Evolutionary conservation across 2,888 invertebrate genomes (phyloP), one percentile per base, ranked within the genome.

Genomic region (Phrixothrix hirtus): DNA sequence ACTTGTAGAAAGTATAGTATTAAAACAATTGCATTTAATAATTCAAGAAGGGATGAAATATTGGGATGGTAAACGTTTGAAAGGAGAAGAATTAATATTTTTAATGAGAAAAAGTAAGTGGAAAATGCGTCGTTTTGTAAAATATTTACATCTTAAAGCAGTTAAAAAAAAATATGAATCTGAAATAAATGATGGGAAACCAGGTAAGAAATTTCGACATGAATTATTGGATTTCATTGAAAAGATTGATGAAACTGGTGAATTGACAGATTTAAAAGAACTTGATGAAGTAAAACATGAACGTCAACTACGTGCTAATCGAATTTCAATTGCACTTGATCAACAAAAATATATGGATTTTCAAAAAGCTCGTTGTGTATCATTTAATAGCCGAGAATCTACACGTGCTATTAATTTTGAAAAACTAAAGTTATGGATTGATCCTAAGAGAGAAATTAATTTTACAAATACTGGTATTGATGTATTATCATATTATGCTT

Each of bases 401-500:
- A 65, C 65, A 11, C 66, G 66, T 42, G 43, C 59, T 9, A 57
- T 64, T 36, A 67, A 66, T 44, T 65, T 64, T 38, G 68, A 73
- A 13, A 84, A 83, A 66, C 75, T 87, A n/a, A 78, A 83, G 41
- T 71, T 76, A 21, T 87, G 87, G 81, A 70, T 87, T 0, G 84
- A 84, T 57, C 80, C 85, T 0, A 81, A 79, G 2, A 79, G 82
- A 26, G 85, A 87, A 57, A 70, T 85, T 12, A 82, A 79, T 31
- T 79, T 89, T 37, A 77, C 82, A 0, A 75, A 78, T 11, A 77
- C 83, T 37, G 89, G 89, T 0, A 77, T 89, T 63, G 89, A 89
- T 68, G 86, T 94, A 1, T 74, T 95, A 55, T 84, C 88, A 35
- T 95, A 93, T 70, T 79, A 94, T 59, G 92, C 93, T 0, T 92